These are phyloP conservation scores for Zootoca vivipara DNA, from an alignment of 2,113 vertebrate species.

Conservation along the genomic window DNA sequence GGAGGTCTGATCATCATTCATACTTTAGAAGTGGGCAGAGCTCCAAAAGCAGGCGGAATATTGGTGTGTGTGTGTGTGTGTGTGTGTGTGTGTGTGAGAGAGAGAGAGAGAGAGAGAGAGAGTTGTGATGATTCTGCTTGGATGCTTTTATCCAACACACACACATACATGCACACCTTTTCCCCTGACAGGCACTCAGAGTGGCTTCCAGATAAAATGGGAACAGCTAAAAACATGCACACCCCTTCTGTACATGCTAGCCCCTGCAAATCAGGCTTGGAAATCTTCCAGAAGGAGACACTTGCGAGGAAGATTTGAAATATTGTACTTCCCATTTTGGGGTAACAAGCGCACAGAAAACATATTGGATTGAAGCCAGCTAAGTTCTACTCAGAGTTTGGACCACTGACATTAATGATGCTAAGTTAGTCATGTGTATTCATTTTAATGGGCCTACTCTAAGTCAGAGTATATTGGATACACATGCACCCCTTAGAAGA, in stretches of 20 bases:
- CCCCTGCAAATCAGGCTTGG: neutral
- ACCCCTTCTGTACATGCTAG: too few relatives aligned
- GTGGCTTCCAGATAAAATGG: too few relatives aligned
- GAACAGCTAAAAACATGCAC: too few relatives aligned
- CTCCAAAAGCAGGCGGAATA: conserved; percentile 1
- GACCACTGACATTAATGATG: too few relatives aligned
- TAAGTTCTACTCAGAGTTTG: too few relatives aligned
- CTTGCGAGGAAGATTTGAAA: neutral
- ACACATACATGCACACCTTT: too few relatives aligned
- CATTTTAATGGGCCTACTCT: too few relatives aligned
- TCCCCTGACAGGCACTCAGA: too few relatives aligned
- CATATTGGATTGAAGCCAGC: too few relatives aligned
- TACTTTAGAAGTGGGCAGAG: neutral
- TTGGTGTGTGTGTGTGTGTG: neutral
- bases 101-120: neutral
- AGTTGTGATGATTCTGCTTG: neutral
- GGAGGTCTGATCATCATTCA: neutral
- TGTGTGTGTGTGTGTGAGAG: neutral
- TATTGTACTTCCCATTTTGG: neutral
- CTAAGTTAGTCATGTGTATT: too few relatives aligned
- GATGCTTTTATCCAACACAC: neutral
- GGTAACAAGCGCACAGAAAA: neutral
- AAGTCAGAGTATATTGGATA: too few relatives aligned
- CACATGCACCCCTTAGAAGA: too few relatives aligned
- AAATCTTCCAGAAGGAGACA: neutral